Conservation (phyloP, 2,888 invertebrate species). For the Seira musarum region DNA sequence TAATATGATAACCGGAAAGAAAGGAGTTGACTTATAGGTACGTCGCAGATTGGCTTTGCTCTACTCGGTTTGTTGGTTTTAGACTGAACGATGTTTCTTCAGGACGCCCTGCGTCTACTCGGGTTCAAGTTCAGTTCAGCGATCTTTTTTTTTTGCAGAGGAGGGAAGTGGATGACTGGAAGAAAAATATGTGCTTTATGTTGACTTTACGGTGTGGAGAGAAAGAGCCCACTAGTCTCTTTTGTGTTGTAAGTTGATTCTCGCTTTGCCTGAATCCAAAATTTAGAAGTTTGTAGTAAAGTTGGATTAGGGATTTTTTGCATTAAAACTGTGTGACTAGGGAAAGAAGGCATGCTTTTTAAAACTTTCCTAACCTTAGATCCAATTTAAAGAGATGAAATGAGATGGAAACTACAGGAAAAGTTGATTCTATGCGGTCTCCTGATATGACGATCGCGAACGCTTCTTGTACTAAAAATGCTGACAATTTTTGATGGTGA, state of each 20-base stretch:
- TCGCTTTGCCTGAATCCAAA: neutral
- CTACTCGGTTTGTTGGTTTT: too few species aligned
- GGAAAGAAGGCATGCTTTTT: conserved; percentile 26
- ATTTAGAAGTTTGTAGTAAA: too few species aligned
- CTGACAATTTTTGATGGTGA: neutral
- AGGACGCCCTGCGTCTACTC: too few species aligned
- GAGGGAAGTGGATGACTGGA: too few species aligned
- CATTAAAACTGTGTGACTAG: conserved; percentile 29
- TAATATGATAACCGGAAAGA: too few species aligned
- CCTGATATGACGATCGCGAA: neutral
- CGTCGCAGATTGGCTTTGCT: too few species aligned
- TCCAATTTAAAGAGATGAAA: conserved; percentile 13
- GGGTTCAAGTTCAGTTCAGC: conserved; percentile 38
- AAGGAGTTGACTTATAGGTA: too few species aligned
- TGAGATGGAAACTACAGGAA: neutral
- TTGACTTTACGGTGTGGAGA: conserved; percentile 31
- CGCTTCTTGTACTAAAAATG: neutral
- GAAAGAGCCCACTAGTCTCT: too few species aligned
- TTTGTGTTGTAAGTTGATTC: neutral
- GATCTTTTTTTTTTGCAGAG: conserved; percentile 13
- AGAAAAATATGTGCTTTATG: neutral
- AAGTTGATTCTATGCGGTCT: too few species aligned
- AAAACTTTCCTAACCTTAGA: conserved; percentile 9
- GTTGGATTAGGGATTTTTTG: conserved; percentile 38
- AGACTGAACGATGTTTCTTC: too few species aligned